Conservation (phyloP, 37 sponge, comb jelly and placozoan species). For the Hormiphora californensis region DNA sequence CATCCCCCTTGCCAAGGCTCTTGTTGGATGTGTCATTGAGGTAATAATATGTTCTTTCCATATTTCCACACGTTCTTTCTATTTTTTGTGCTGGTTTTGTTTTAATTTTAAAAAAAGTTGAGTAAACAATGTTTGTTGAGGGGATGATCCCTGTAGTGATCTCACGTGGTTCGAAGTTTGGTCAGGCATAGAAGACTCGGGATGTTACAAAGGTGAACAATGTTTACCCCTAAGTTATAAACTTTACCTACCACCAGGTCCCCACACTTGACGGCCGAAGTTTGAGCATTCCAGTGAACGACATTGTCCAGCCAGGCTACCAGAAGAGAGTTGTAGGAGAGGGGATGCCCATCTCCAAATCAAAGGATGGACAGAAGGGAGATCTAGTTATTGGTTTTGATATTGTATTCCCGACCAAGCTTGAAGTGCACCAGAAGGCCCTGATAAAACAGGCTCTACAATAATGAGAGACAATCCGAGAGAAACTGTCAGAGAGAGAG, state of each 20-base stretch:
- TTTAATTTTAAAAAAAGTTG: neutral
- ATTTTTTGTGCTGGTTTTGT: neutral
- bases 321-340: slow-evolving; percentile 74
- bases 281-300: slow-evolving; percentile 80
- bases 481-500: no score
- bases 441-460: slow-evolving; percentile 72
- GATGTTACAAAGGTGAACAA: no score
- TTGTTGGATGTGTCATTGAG: slow-evolving; percentile 37
- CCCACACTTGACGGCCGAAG: slow-evolving; percentile 76
- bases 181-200: no score
- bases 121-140: no score
- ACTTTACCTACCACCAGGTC: slow-evolving; percentile 66
- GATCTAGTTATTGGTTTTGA: slow-evolving; percentile 79
- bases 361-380: slow-evolving; percentile 63
- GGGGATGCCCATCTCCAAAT: slow-evolving; percentile 74
- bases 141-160: no score
- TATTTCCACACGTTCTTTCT: no score
- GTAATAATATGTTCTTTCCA: no score
- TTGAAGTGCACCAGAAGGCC: slow-evolving; percentile 71
- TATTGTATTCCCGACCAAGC: slow-evolving; percentile 68
- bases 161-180: no score
- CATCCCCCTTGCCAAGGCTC: slow-evolving; percentile 66
- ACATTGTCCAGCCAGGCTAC: slow-evolving; percentile 76
- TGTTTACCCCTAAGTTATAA: slow-evolving; percentile 60
- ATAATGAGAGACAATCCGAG: neutral